Conservation (phyloP, 2,113 vertebrate species). For the Himantopus leucocephalus region DNA sequence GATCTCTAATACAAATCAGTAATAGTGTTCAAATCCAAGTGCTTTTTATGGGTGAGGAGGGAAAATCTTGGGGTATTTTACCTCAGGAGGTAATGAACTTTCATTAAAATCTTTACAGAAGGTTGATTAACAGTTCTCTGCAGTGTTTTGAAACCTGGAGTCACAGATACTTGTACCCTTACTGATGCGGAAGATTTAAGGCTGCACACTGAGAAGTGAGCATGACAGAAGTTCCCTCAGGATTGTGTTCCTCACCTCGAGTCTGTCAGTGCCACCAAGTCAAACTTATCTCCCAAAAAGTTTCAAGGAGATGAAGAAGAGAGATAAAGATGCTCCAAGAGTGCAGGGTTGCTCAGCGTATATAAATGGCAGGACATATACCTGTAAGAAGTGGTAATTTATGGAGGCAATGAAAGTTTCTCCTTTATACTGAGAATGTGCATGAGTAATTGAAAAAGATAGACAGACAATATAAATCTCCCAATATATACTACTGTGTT, state of each 20-base stretch:
- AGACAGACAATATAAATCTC: neutral
- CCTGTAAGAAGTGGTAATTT: neutral
- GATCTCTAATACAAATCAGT: neutral
- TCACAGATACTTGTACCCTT: neutral
- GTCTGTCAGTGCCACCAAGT: neutral
- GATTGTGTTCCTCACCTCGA: neutral
- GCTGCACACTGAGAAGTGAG: neutral
- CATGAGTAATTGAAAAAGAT: neutral
- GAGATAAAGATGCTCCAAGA: neutral
- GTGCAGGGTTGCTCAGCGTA: neutral
- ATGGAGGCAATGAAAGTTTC: neutral
- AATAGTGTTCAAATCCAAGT: neutral
- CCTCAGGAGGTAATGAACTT: rapidly evolving
- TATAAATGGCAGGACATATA: neutral
- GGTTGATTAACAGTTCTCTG: neutral
- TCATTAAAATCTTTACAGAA: neutral
- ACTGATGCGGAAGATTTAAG: neutral
- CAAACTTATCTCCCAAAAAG: neutral
- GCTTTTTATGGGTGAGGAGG: neutral
- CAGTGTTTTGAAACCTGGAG: neutral
- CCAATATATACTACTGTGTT: neutral
- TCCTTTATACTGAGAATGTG: neutral
- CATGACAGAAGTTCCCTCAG: neutral
- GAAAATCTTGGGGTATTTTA: neutral
- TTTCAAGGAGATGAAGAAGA: neutral